Evolutionary conservation across 2,797 vertebrate genomes (phyloP).

Genomic region (Thunnus albacares): DNA sequence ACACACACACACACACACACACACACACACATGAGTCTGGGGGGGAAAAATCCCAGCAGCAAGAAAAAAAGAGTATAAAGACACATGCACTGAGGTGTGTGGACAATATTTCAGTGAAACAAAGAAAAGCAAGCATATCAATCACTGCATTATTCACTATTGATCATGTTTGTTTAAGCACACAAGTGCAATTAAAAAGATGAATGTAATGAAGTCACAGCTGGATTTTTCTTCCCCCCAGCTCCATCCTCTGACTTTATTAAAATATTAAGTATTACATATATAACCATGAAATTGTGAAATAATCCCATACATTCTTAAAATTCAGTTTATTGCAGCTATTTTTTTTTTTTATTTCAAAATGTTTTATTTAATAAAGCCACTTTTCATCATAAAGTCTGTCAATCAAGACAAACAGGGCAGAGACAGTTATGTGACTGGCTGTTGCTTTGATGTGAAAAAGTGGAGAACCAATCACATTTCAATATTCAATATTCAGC

Average conservation of each 20-base stretch:
- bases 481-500: neutral
- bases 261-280: too few species aligned
- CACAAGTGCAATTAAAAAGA: neutral
- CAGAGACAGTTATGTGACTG: neutral
- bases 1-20: neutral
- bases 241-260: too few species aligned
- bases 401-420: neutral
- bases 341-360: too few species aligned
- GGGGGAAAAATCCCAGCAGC: neutral
- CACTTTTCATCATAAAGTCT: neutral
- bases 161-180: neutral
- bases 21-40: conserved; percentile 2
- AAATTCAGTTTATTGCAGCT: too few species aligned
- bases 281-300: too few species aligned
- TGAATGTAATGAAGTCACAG: too few species aligned
- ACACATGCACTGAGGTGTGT: neutral
- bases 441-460: neutral
- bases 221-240: neutral
- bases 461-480: neutral
- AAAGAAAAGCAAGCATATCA: neutral
- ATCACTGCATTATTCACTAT: neutral
- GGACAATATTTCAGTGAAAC: neutral
- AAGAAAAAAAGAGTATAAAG: neutral
- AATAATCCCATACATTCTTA: too few species aligned
- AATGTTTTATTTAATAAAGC: neutral